These are phyloP conservation scores for Calliphora vomitoria DNA, from an alignment of 2,888 invertebrate species.

Conservation along the genomic window DNA sequence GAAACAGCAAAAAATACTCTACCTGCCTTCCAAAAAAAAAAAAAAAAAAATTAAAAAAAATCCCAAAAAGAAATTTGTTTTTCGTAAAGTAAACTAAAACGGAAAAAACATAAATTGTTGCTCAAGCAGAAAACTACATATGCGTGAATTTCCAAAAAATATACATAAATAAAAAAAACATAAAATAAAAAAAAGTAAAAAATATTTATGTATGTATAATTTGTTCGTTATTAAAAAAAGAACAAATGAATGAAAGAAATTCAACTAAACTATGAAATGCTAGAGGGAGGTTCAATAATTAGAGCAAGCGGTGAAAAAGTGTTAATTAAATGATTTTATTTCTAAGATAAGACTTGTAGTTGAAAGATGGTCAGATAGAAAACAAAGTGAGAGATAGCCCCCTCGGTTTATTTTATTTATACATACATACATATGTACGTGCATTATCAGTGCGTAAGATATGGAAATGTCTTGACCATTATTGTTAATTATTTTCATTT, in stretches of 20 bases:
- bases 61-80: constrained; percentile 13
- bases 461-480: constrained; percentile 51
- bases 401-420: neutral
- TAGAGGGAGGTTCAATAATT: constrained; percentile 58
- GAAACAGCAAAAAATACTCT: constrained; percentile 5
- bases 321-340: constrained; percentile 64
- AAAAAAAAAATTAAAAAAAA: neutral
- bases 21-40: constrained; percentile 29
- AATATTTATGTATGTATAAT: constrained; percentile 25
- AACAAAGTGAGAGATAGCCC: neutral
- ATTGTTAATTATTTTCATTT: constrained; percentile 5
- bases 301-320: constrained; percentile 51
- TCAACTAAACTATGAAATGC: neutral
- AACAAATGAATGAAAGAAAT: neutral
- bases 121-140: constrained; percentile 55
- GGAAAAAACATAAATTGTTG: constrained; percentile 30
- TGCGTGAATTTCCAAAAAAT: constrained; percentile 46
- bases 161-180: neutral
- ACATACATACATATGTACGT: neutral
- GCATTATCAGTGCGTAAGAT: constrained; percentile 40
- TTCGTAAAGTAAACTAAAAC: constrained; percentile 32
- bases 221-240: constrained; percentile 34
- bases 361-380: constrained; percentile 8
- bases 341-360: constrained; percentile 30
- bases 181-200: neutral